Percentiles rank a stretch among this genome's conserved stretches.
These are phyloP conservation scores for Patella vulgata DNA, from an alignment of 1,140 invertebrate genomes.

Conservation along the genomic window DNA sequence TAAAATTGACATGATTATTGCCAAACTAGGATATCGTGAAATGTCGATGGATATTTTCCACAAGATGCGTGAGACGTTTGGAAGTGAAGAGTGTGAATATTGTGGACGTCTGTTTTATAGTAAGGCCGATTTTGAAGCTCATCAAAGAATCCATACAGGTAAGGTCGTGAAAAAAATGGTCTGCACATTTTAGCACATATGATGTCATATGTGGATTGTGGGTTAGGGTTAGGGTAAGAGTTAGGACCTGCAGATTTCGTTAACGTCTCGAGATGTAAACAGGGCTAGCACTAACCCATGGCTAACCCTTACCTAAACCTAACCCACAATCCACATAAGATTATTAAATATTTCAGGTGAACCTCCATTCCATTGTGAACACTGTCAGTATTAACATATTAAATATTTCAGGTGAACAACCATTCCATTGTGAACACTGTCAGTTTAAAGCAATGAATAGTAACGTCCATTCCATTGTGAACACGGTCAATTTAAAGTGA, in stretches of 20 bases:
- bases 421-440: conserved; percentile 56
- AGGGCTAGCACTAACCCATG: no score
- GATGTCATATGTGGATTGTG: no score
- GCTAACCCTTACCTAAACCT: not conserved
- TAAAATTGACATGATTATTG: conserved; percentile 42
- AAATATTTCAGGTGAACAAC: conserved; percentile 56
- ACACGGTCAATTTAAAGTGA: conserved; percentile 49
- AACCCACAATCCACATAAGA: no score
- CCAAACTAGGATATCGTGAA: conserved; percentile 53
- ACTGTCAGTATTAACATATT: not conserved
- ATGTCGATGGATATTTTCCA: conserved; percentile 61
- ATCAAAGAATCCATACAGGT: conserved; percentile 62
- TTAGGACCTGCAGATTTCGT: no score
- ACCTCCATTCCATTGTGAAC: no score
- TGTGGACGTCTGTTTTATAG: conserved; percentile 63
- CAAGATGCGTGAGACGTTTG: conserved; percentile 64
- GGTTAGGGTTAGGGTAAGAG: no score
- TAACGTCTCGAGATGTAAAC: no score
- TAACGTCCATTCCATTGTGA: conserved; percentile 57
- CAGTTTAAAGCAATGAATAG: conserved; percentile 51
- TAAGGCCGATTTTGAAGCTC: conserved; percentile 59
- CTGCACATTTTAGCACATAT: not conserved
- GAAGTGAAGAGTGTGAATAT: conserved; percentile 64
- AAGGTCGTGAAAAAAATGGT: conserved; percentile 9
- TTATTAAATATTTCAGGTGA: not conserved